Conservation (phyloP, 2,797 vertebrate species). For the Eidolon dupreanum region DNA sequence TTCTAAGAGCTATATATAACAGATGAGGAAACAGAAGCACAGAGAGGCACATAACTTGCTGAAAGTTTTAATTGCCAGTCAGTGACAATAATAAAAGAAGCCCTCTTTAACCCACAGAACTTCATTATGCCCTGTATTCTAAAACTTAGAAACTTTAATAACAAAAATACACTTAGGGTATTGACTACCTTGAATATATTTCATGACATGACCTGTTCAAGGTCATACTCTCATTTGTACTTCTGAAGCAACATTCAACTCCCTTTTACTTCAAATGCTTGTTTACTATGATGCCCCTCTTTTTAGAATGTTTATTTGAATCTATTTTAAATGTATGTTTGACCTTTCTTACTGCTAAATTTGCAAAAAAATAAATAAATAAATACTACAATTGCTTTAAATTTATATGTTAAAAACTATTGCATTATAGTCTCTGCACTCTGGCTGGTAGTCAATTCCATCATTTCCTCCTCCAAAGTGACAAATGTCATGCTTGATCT, state of each 20-base stretch:
- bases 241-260: neutral
- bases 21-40: neutral
- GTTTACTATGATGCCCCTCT: neutral
- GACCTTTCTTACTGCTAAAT: neutral
- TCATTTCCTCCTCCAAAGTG: neutral
- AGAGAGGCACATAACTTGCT: neutral
- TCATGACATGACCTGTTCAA: neutral
- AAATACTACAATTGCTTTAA: neutral
- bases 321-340: neutral
- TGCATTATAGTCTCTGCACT: neutral
- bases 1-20: neutral
- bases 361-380: neutral
- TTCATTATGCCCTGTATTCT: neutral
- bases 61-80: neutral
- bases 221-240: neutral
- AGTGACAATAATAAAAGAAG: neutral
- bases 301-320: conserved; percentile 10
- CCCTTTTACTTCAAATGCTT: neutral
- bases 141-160: neutral
- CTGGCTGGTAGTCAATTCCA: neutral
- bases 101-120: neutral
- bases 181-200: neutral
- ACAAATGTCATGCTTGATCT: neutral
- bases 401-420: neutral
- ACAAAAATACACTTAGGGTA: neutral